A percentile compares a stretch with the other conserved stretches of the same genome.
These are phyloP conservation scores for Pomatorhinus ruficollis DNA, from an alignment of 2,113 vertebrate species.

Conservation along the genomic window DNA sequence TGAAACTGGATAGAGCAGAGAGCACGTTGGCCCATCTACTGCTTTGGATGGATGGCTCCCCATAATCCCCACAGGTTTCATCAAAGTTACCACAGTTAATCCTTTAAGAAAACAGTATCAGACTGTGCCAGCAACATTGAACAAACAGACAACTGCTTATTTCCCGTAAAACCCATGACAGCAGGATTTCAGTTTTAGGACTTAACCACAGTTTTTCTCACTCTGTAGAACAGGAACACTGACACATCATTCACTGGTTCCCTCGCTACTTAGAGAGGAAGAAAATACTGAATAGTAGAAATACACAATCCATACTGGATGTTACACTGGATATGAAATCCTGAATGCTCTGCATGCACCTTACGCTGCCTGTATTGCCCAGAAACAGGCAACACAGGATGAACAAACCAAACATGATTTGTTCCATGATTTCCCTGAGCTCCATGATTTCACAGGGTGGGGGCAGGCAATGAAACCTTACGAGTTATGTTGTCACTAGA, in stretches of 20 bases:
- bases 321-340: not conserved
- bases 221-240: not conserved
- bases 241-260: rapidly evolving
- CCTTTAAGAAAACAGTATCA: not conserved
- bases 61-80: not conserved
- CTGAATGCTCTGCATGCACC: not conserved
- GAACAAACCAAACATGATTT: not conserved
- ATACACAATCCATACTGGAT: not conserved
- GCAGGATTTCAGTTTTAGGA: not conserved
- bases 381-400: not conserved
- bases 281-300: not conserved
- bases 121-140: not conserved
- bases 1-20: not conserved
- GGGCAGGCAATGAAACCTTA: not conserved
- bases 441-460: not conserved
- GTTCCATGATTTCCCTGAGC: no score
- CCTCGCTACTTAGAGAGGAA: not conserved
- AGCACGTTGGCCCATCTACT: not conserved
- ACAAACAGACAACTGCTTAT: not conserved
- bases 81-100: not conserved
- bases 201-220: not conserved
- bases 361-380: not conserved
- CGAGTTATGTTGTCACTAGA: not conserved
- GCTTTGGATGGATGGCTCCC: not conserved
- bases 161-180: not conserved